These are phyloP conservation scores for Hemistola chrysoprasaria DNA, from an alignment of 2,888 invertebrate genomes.

Conservation along the genomic window DNA sequence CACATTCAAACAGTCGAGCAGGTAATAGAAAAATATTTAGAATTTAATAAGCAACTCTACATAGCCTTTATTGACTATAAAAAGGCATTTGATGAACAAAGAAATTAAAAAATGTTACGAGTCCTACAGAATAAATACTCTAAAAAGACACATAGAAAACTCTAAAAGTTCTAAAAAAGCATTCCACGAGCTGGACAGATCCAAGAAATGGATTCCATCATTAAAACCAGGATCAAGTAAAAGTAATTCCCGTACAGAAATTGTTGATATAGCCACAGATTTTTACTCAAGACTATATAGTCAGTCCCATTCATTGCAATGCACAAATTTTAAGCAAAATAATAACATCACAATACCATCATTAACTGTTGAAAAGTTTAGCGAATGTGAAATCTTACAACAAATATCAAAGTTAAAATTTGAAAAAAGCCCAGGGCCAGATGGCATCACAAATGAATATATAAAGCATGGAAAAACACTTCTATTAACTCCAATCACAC, in stretches of 20 bases:
- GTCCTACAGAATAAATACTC: background rate
- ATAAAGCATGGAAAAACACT: background rate
- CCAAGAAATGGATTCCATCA: background rate
- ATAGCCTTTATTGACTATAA: conserved; percentile 27
- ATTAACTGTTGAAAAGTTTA: too few species aligned
- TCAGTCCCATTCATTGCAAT: too few species aligned
- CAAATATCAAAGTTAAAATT: background rate
- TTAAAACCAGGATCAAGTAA: background rate
- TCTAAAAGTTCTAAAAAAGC: background rate
- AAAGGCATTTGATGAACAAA: conserved; percentile 19
- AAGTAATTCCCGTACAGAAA: background rate
- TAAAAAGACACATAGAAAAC: background rate
- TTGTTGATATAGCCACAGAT: background rate
- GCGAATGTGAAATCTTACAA: too few species aligned
- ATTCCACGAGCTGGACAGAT: background rate
- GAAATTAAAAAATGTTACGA: background rate
- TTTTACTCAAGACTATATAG: too few species aligned
- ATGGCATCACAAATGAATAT: too few species aligned
- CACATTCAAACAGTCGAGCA: conserved; percentile 22
- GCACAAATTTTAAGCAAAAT: too few species aligned
- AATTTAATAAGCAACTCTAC: conserved; percentile 23
- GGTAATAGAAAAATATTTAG: conserved; percentile 13
- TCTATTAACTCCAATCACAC: too few species aligned
- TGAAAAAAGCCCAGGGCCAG: too few species aligned
- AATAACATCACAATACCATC: too few species aligned